A percentile compares a stretch with the other conserved stretches of the same genome.
Evolutionary conservation across 1,140 invertebrate species (phyloP).

Genomic region (Caenorhabditis tropicalis): DNA sequence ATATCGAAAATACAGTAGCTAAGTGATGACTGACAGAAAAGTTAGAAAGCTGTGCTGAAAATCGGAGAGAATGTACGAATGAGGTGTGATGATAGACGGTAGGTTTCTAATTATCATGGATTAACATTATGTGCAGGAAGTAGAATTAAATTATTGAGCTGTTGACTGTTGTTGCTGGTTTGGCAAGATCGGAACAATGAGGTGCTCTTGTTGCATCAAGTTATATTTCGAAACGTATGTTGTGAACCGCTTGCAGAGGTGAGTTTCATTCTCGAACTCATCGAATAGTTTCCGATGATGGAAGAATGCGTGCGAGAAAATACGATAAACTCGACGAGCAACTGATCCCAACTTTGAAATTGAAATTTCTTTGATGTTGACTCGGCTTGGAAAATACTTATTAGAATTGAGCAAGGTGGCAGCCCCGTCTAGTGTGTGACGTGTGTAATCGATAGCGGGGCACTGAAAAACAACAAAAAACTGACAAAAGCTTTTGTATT

Average conservation of each 20-base stretch:
- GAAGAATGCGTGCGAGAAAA: conserved; percentile 99
- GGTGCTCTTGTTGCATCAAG: conserved; percentile 95
- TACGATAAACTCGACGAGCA: conserved; percentile 95
- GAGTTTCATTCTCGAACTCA: conserved; percentile 83
- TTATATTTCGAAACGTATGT: conserved; percentile 97
- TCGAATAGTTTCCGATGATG: conserved; percentile 96
- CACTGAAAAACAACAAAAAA: conserved; percentile 76
- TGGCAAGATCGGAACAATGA: conserved; percentile 91
- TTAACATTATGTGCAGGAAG: conserved; percentile 9
- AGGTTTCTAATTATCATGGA: conserved; percentile 8
- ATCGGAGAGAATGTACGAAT: not conserved
- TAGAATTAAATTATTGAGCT: not conserved
- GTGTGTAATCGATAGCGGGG: conserved; percentile 97
- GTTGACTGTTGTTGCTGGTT: not conserved
- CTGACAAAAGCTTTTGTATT: not conserved
- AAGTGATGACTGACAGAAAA: not conserved
- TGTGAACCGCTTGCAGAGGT: conserved; percentile 81
- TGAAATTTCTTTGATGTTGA: conserved; percentile 97
- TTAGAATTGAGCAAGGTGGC: conserved; percentile 97
- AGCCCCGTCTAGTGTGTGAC: conserved; percentile 98
- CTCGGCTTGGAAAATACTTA: conserved; percentile 99
- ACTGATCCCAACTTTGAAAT: conserved; percentile 97
- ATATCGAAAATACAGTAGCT: not conserved
- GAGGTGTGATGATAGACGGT: not conserved
- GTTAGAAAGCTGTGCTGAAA: not conserved